Evolutionary conservation across 2,888 invertebrate species (phyloP), one percentile per base, ranked within the genome.

Genomic region (Plusia festucae): DNA sequence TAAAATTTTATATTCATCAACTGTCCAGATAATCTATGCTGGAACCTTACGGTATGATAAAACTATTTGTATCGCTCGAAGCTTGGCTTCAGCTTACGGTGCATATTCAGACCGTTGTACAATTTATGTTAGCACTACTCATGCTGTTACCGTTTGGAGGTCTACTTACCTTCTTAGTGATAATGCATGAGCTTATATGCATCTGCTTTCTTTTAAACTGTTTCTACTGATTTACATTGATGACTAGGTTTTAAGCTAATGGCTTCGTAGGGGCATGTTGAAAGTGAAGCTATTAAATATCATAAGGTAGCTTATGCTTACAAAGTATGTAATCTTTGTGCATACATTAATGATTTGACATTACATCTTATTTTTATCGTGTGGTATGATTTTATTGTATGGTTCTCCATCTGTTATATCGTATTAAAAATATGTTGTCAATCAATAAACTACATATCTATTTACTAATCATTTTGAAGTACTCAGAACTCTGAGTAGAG

Each of bases 71-170:
- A 65, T 62, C 54, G 62, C 70, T 70, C 56, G 62, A 56, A 62
- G 60, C 66, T 60, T 57, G 65, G 65, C 73, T 66, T 60, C 62
- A 53, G 61, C 63, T 64, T 70, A 68, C 63, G 78, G 73, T 70
- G 65, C 62, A 65, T 60, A 72, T 65, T 70, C 74, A 65, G 62
- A 73, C 73, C 73, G 73, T 74, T 73, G 74, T 70, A 62, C 73
- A 63, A 65, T 73, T 74, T 74, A 70, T 60, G 62, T 74, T 73
- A 73, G 60, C 60, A 73, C 65, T 57, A 73, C 74, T 74, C 74
- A 73, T 74, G 65, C 65, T 54, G 52, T 56, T 73, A 73, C 73
- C 73, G 73, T 73, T 73, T 70, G 46, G 54, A 73, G 70, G 65
- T 73, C 70, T 74, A 73, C 62, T 73, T 73, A 74, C 62, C 70